Evolutionary conservation across 2,113 vertebrate species (phyloP).

Genomic region (Condylura cristata): DNA sequence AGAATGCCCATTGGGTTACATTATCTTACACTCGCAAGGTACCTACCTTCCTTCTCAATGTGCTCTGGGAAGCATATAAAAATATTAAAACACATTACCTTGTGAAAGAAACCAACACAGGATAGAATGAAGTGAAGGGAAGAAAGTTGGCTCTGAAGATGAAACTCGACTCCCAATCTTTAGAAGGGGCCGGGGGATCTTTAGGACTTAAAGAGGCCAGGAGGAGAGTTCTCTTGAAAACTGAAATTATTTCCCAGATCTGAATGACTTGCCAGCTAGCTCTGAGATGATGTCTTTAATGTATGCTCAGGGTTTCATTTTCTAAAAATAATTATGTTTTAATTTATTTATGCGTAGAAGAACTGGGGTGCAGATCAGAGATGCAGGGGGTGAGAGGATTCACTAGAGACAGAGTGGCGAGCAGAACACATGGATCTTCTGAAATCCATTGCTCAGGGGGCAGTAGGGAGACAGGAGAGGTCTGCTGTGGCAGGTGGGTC

Average conservation of each 20-base stretch:
- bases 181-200: neutral
- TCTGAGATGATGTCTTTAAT: neutral
- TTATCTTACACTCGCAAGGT: conserved; percentile 31
- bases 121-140: neutral
- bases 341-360: too few relatives aligned
- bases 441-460: too few relatives aligned
- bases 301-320: neutral
- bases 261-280: neutral
- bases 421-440: too few relatives aligned
- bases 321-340: too few relatives aligned
- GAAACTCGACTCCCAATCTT: conserved; percentile 30
- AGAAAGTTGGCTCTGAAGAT: conserved; percentile 1
- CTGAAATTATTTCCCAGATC: conserved; percentile 49
- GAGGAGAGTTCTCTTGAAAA: conserved; percentile 26
- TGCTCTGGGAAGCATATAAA: conserved; percentile 40
- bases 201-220: conserved; percentile 26
- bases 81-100: conserved; percentile 21
- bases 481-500: too few relatives aligned
- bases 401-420: too few relatives aligned
- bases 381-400: too few relatives aligned
- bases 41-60: conserved; percentile 26
- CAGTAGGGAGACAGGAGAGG: too few relatives aligned
- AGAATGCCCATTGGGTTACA: neutral
- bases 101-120: neutral
- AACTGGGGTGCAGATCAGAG: too few relatives aligned